Percentiles rank a stretch among this genome's conserved stretches.
Conservation (phyloP, 2,113 vertebrate species). For the Bombycilla garrulus region DNA sequence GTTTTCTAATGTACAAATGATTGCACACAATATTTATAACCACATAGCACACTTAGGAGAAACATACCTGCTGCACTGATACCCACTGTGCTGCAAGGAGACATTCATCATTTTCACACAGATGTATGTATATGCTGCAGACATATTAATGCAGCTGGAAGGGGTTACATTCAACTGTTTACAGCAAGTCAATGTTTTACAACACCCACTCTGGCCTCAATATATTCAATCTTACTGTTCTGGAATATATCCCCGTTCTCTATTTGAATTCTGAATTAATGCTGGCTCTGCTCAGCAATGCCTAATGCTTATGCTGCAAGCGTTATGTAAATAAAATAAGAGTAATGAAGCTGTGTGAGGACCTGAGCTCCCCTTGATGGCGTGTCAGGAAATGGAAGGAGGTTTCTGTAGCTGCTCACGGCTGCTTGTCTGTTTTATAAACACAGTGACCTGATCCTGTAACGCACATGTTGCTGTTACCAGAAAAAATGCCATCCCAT, state of each 20-base stretch:
- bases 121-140: neutral
- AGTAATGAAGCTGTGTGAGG: neutral
- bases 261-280: conserved; percentile 19
- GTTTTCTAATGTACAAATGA: neutral
- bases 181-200: conserved; percentile 18
- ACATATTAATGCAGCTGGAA: conserved; percentile 6
- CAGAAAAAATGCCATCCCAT: neutral
- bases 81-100: neutral
- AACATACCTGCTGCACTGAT: neutral
- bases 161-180: conserved; percentile 13
- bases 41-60: neutral
- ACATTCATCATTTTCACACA: neutral
- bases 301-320: neutral
- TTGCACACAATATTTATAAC: neutral
- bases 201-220: neutral
- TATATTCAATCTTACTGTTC: neutral
- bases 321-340: conserved; percentile 13
- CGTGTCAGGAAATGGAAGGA: neutral
- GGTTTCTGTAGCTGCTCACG: neutral
- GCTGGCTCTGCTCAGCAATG: conserved; percentile 5
- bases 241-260: neutral
- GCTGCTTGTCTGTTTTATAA: neutral
- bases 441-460: neutral
- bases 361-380: neutral
- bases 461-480: neutral